Evolutionary conservation across 2,797 vertebrate genomes (phyloP).

Genomic region (Pantherophis vulpinus): DNA sequence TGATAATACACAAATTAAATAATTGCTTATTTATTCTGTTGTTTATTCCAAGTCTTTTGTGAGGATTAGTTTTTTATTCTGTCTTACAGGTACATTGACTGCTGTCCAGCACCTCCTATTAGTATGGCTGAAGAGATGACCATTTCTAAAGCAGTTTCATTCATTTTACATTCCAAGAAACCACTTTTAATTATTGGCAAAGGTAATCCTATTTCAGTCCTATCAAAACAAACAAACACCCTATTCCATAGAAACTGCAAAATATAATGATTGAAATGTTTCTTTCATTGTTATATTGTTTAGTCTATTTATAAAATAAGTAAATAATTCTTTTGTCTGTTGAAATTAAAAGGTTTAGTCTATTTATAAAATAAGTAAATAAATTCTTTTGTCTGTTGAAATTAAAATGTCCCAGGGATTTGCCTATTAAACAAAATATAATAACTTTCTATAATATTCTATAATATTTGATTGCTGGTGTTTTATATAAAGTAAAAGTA

Average conservation of each 20-base stretch:
- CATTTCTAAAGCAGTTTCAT: slow-evolving; percentile 70
- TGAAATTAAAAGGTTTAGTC: slow-evolving; percentile 3
- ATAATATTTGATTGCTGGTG: not conserved
- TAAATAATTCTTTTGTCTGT: not conserved
- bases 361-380: not conserved
- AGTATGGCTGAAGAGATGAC: slow-evolving; percentile 75
- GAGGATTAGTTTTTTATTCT: slow-evolving; percentile 25
- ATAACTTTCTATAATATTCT: not conserved
- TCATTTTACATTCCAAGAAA: slow-evolving; percentile 77
- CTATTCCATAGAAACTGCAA: not conserved
- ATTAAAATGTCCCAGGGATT: not conserved
- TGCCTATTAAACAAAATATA: not conserved
- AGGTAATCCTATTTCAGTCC: slow-evolving; percentile 72
- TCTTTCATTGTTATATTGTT: not conserved
- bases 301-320: not conserved
- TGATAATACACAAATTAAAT: not conserved
- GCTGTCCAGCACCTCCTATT: slow-evolving; percentile 84
- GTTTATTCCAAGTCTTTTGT: not conserved
- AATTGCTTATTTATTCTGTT: slow-evolving; percentile 8
- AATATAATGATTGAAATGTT: not conserved
- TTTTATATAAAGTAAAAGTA: not conserved
- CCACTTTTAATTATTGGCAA: slow-evolving; percentile 92
- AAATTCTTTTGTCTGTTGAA: not conserved
- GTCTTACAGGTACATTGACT: slow-evolving; percentile 59
- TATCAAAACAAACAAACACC: not conserved